phyloP scores from a whole-genome alignment of 2,888 invertebrate genomes.

The Sinhomidia bicolor region DNA sequence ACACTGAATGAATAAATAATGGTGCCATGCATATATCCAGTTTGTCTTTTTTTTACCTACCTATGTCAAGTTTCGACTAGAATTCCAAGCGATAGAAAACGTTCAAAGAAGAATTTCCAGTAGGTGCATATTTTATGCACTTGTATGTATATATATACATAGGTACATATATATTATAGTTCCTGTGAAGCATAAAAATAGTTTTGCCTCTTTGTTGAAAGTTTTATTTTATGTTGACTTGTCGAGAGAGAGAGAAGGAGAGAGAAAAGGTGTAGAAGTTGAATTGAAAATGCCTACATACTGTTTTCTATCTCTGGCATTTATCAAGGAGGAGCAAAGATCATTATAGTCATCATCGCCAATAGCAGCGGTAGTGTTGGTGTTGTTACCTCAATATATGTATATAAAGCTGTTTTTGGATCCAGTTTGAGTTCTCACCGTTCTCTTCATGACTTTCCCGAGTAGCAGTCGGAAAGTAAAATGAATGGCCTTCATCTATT shows the following conservation, averaged over 20 bases:
- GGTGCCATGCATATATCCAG: constrained; percentile 6
- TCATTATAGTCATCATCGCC: background rate
- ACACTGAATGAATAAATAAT: constrained; percentile 46
- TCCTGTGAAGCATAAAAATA: background rate
- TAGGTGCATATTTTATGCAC: too few relatives aligned
- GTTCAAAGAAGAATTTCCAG: background rate
- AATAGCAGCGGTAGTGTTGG: background rate
- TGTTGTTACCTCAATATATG: background rate
- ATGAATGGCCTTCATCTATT: constrained; percentile 21
- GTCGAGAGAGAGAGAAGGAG: background rate
- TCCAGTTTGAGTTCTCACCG: background rate
- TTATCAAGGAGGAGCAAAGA: constrained; percentile 14
- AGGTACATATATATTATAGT: background rate
- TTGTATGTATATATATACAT: background rate
- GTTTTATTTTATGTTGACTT: background rate
- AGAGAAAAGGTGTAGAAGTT: background rate
- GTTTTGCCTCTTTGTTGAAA: background rate
- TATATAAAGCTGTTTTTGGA: background rate
- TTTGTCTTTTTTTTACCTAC: background rate
- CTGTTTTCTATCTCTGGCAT: background rate
- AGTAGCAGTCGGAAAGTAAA: background rate
- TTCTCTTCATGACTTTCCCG: background rate
- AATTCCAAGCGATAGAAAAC: background rate
- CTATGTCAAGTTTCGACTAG: background rate
- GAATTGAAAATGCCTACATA: background rate